These are phyloP conservation scores for Scaptomyza reducta DNA, from an alignment of 2,888 invertebrate species.

Conservation along the genomic window DNA sequence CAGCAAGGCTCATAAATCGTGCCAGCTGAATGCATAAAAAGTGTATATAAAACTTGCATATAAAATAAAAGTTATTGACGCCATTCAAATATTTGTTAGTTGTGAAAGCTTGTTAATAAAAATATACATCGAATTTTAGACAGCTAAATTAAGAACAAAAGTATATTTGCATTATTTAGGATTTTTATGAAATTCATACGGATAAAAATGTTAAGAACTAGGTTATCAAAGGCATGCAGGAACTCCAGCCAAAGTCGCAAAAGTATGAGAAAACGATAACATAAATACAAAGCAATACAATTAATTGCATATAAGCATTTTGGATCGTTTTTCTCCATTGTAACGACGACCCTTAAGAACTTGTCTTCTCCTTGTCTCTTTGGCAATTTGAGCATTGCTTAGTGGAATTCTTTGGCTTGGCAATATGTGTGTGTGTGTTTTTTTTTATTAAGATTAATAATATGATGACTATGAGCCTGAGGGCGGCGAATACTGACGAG, in stretches of 20 bases:
- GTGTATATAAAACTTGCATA: background rate
- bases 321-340: background rate
- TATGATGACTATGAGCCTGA: constrained; percentile 32
- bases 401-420: constrained; percentile 54
- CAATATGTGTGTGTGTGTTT: constrained; percentile 46
- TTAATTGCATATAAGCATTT: constrained; percentile 32
- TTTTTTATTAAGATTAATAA: constrained; percentile 77
- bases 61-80: background rate
- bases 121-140: background rate
- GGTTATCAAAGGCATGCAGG: constrained; percentile 8
- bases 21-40: background rate
- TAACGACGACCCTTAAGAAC: background rate
- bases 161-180: background rate
- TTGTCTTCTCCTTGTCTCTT: constrained; percentile 43
- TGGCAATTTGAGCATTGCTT: constrained; percentile 51
- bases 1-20: background rate
- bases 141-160: no score
- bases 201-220: background rate
- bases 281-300: constrained; percentile 25
- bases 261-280: background rate
- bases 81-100: background rate
- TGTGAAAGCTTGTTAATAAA: background rate
- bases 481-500: background rate
- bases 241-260: background rate
- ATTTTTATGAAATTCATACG: background rate